phyloP scores from a whole-genome alignment of 2,888 invertebrate species.

The Hecatera dysodea region DNA sequence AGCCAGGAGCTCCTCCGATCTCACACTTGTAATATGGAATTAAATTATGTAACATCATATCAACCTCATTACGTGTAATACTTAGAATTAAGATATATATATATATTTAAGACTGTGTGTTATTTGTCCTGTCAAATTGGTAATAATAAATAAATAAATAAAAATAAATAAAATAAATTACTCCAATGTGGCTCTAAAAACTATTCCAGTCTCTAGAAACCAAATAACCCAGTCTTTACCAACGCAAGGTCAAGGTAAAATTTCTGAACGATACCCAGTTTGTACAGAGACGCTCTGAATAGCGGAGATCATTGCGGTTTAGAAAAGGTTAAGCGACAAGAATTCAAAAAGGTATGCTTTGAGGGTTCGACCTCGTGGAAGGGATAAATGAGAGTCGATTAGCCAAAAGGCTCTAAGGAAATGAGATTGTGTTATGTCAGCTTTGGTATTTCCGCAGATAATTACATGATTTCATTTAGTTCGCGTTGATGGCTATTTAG shows the following conservation, averaged over 20 bases:
- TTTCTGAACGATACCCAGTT: constrained; percentile 27
- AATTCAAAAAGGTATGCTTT: constrained; percentile 61
- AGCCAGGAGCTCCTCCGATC: too few relatives aligned
- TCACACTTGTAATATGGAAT: neutral
- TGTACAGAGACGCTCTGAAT: constrained; percentile 37
- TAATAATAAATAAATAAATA: too few relatives aligned
- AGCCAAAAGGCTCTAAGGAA: constrained; percentile 49
- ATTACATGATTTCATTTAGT: neutral
- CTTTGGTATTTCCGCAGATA: constrained; percentile 32
- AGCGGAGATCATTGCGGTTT: constrained; percentile 46
- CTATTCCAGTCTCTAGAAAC: constrained; percentile 4
- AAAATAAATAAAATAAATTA: too few relatives aligned
- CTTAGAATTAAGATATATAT: too few relatives aligned
- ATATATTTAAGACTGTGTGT: too few relatives aligned
- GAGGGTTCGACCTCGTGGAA: constrained; percentile 44
- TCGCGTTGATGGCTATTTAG: neutral
- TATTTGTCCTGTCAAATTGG: too few relatives aligned
- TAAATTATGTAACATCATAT: neutral
- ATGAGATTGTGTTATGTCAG: constrained; percentile 40
- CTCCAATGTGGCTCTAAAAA: constrained; percentile 3
- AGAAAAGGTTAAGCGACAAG: constrained; percentile 49
- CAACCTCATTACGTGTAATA: too few relatives aligned
- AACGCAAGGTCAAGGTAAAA: constrained; percentile 38
- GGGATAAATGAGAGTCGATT: constrained; percentile 57
- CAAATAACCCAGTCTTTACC: neutral